These are phyloP conservation scores for Salminus brasiliensis DNA, from an alignment of 2,113 vertebrate species.

Conservation along the genomic window DNA sequence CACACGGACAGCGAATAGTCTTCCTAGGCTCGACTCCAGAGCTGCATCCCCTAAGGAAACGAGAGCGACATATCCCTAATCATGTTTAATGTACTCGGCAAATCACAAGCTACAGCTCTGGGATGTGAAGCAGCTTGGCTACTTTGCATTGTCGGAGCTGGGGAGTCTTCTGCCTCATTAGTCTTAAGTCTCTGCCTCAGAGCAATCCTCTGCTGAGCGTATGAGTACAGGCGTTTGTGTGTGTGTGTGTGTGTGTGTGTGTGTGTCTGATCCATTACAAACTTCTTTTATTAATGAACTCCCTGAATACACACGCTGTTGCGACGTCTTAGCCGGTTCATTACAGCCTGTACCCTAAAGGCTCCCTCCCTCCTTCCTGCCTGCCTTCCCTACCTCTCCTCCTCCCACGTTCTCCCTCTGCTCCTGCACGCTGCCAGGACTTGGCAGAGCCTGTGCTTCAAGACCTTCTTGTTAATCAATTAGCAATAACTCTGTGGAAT, in stretches of 20 bases:
- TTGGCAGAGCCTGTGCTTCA: constrained; percentile 25
- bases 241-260: not conserved
- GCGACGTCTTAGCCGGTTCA: constrained; percentile 37
- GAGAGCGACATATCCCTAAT: constrained; percentile 33
- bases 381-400: not conserved
- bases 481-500: constrained; percentile 56
- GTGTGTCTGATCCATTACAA: constrained; percentile 6
- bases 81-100: constrained; percentile 39
- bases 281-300: constrained; percentile 51
- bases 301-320: constrained; percentile 9
- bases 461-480: constrained; percentile 59
- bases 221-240: not conserved
- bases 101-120: constrained; percentile 35
- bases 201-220: constrained; percentile 3
- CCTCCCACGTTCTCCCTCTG: not conserved
- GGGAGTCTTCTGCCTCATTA: constrained; percentile 41
- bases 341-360: constrained; percentile 19
- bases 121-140: constrained; percentile 35
- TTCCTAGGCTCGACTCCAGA: constrained; percentile 40
- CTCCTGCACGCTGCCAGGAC: not conserved
- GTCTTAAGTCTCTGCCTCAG: constrained; percentile 34
- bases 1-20: not conserved
- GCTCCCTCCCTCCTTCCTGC: not conserved
- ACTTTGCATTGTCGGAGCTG: constrained; percentile 27
- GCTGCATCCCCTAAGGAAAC: constrained; percentile 6